Conservation (phyloP, 2,113 vertebrate species). For the Mesocricetus auratus region DNA sequence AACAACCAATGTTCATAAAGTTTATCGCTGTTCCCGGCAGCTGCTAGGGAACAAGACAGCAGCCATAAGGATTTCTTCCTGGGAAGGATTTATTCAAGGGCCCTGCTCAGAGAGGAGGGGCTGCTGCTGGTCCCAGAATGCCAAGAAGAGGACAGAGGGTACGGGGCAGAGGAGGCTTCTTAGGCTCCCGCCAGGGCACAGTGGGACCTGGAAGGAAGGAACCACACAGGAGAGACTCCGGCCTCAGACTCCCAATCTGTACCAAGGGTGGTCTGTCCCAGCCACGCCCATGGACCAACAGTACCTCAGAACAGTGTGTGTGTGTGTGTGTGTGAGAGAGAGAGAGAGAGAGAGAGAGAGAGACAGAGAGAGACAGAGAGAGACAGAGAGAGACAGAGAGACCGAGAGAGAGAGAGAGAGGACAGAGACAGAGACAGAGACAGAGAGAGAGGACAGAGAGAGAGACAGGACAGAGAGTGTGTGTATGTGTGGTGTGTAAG, state of each 20-base stretch:
- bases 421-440: too few relatives aligned
- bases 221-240: neutral
- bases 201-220: neutral
- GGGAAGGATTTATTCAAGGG: conserved; percentile 43
- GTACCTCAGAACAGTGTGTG: neutral
- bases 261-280: neutral
- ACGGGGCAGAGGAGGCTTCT: neutral
- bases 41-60: conserved; percentile 57
- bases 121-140: neutral
- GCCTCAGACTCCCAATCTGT: neutral
- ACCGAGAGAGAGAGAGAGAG: too few relatives aligned
- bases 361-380: too few relatives aligned
- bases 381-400: too few relatives aligned
- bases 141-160: accelerated
- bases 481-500: too few relatives aligned
- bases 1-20: conserved; percentile 57
- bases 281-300: neutral
- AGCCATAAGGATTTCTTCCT: neutral
- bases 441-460: too few relatives aligned
- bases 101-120: conserved; percentile 29
- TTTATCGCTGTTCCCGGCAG: conserved; percentile 41
- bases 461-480: too few relatives aligned
- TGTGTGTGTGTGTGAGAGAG: too few relatives aligned
- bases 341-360: too few relatives aligned
- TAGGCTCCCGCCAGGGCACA: accelerated